Conservation (phyloP, 2,797 vertebrate genomes). For the Diceros bicornis region DNA sequence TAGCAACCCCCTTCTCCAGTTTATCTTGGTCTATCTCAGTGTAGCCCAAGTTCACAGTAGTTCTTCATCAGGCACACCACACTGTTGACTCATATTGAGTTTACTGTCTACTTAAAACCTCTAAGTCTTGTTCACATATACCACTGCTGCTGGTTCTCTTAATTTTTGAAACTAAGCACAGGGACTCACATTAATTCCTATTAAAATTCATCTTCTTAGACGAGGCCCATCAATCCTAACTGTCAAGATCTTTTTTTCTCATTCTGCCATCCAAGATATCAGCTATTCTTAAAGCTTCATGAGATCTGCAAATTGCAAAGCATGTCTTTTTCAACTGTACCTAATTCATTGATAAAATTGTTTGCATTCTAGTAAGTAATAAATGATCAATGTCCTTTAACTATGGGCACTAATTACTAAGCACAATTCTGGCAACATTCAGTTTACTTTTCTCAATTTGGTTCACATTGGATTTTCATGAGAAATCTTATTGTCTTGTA, state of each 20-base stretch:
- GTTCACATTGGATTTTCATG: neutral
- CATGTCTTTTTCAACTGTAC: neutral
- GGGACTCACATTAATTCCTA: neutral
- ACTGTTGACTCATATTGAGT: neutral
- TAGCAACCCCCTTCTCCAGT: neutral
- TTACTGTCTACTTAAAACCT: constrained; percentile 4
- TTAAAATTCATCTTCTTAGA: constrained; percentile 3
- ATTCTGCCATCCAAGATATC: neutral
- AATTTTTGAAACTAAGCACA: neutral
- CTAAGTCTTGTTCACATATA: neutral
- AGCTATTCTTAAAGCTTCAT: neutral
- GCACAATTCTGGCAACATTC: neutral
- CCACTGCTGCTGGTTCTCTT: neutral
- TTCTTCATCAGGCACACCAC: neutral
- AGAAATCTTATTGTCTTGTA: neutral
- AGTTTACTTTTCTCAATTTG: neutral
- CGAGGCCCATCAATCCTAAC: neutral
- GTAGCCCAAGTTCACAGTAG: neutral
- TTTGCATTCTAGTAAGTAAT: neutral
- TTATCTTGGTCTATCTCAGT: neutral
- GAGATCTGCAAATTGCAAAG: neutral
- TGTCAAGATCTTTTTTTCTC: neutral
- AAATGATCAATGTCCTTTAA: neutral
- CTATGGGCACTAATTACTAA: neutral
- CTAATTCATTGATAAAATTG: neutral